phyloP scores from a whole-genome alignment of 2,797 vertebrate genomes.

The Adrianichthys oophorus region DNA sequence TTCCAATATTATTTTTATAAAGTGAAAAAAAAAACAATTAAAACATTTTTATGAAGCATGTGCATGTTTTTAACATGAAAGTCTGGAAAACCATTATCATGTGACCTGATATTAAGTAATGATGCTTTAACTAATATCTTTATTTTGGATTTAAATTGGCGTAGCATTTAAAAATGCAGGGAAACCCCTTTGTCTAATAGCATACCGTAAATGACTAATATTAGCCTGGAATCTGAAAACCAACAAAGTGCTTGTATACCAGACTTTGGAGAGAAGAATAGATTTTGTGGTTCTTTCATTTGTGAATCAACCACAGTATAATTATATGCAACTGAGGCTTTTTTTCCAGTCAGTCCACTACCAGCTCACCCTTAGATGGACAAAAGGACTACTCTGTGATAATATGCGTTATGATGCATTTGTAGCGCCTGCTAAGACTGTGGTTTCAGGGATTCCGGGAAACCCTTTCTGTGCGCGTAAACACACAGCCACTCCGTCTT shows the following conservation, averaged over 20 bases:
- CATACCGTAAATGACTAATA: slow-evolving; percentile 65
- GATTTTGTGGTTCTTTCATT: slow-evolving; percentile 63
- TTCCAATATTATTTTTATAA: too few species aligned
- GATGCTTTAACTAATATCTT: too few species aligned
- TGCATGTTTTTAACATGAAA: too few species aligned
- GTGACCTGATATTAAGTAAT: too few species aligned
- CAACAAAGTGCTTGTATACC: slow-evolving; percentile 52
- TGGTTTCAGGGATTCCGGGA: slow-evolving; percentile 74
- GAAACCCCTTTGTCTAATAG: slow-evolving; percentile 54
- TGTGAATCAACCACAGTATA: slow-evolving; percentile 66
- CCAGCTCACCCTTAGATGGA: slow-evolving; percentile 69
- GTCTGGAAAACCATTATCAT: too few species aligned
- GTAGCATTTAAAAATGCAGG: slow-evolving; percentile 44
- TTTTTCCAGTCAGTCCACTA: slow-evolving; percentile 74
- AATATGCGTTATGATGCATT: slow-evolving; percentile 73
- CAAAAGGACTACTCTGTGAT: slow-evolving; percentile 54
- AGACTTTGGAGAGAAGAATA: slow-evolving; percentile 61
- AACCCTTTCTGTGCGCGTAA: slow-evolving; percentile 57
- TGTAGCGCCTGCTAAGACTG: slow-evolving; percentile 66
- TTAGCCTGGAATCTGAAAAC: slow-evolving; percentile 53
- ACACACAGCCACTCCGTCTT: slow-evolving; percentile 38
- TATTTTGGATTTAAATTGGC: slow-evolving; percentile 5
- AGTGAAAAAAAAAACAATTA: too few species aligned
- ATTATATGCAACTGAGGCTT: slow-evolving; percentile 71
- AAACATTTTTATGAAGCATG: too few species aligned